A percentile compares a stretch with the other conserved stretches of the same genome.
Evolutionary conservation across 2,888 invertebrate species (phyloP).

Genomic region (Micoletzkya japonica): DNA sequence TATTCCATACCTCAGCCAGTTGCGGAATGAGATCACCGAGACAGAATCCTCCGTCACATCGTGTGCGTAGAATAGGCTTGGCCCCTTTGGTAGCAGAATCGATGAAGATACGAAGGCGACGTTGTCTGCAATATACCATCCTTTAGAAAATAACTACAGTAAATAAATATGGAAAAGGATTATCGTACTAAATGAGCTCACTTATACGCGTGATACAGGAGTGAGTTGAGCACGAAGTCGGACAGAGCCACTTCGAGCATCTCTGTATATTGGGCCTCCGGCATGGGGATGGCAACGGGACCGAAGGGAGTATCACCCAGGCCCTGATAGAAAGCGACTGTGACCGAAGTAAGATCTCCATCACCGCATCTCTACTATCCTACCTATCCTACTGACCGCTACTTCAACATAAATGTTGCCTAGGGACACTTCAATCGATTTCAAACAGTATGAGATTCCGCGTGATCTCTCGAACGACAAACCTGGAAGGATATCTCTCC

Average conservation of each 20-base stretch:
- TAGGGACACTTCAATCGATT: too few relatives aligned
- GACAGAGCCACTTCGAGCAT: constrained; percentile 58
- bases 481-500: constrained; percentile 39
- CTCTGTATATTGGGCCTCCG: constrained; percentile 24
- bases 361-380: too few relatives aligned
- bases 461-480: too few relatives aligned
- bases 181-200: constrained; percentile 19
- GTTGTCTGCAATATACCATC: constrained; percentile 34
- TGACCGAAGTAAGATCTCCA: neutral
- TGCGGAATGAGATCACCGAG: constrained; percentile 19
- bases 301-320: constrained; percentile 32
- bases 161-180: neutral
- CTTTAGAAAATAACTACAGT: neutral
- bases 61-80: constrained; percentile 42
- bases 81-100: constrained; percentile 42
- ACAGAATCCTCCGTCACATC: constrained; percentile 37
- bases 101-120: constrained; percentile 39
- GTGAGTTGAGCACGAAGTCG: constrained; percentile 58
- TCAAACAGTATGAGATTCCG: too few relatives aligned
- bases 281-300: constrained; percentile 16
- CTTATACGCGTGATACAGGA: constrained; percentile 61
- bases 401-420: too few relatives aligned
- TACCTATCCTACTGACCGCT: neutral
- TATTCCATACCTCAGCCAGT: constrained; percentile 1
- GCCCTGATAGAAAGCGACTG: neutral